Conservation (phyloP, 2,113 vertebrate genomes). For the Drymodes brunneopygia region DNA sequence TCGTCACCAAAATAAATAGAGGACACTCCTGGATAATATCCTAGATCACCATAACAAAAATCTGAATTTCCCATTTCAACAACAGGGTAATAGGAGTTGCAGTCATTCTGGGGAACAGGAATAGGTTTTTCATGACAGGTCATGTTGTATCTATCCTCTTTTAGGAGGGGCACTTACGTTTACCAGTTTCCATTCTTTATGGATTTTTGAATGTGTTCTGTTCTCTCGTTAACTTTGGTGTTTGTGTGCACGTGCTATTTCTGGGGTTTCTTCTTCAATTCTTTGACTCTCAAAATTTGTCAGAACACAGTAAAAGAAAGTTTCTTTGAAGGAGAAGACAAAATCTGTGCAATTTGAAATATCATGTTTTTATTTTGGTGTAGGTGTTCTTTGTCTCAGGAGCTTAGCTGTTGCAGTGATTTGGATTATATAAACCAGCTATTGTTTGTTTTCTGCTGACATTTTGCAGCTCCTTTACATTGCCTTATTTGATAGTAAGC, state of each 20-base stretch:
- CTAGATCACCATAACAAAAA: not conserved
- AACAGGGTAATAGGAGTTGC: not conserved
- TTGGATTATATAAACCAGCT: not conserved
- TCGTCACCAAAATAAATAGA: not conserved
- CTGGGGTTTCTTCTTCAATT: not conserved
- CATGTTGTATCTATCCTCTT: not conserved
- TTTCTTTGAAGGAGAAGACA: not conserved
- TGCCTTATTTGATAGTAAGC: not conserved
- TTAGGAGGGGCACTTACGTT: not conserved
- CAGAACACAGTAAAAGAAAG: not conserved
- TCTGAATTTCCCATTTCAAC: not conserved
- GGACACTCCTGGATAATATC: not conserved
- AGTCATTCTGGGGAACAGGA: not conserved
- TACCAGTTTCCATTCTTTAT: not conserved
- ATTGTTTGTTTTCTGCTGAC: conserved; percentile 20
- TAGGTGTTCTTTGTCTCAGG: not conserved
- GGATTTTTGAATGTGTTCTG: not conserved
- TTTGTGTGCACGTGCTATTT: not conserved
- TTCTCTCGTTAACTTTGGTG: not conserved
- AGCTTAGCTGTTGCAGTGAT: not conserved
- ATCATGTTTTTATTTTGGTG: not conserved
- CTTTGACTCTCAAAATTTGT: not conserved
- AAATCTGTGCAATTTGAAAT: not conserved
- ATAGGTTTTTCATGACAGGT: not conserved
- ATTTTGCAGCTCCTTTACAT: not conserved